Percentiles rank a stretch among this genome's conserved stretches.
phyloP scores from a whole-genome alignment of 2,113 vertebrate genomes.

The Cinclus cinclus region DNA sequence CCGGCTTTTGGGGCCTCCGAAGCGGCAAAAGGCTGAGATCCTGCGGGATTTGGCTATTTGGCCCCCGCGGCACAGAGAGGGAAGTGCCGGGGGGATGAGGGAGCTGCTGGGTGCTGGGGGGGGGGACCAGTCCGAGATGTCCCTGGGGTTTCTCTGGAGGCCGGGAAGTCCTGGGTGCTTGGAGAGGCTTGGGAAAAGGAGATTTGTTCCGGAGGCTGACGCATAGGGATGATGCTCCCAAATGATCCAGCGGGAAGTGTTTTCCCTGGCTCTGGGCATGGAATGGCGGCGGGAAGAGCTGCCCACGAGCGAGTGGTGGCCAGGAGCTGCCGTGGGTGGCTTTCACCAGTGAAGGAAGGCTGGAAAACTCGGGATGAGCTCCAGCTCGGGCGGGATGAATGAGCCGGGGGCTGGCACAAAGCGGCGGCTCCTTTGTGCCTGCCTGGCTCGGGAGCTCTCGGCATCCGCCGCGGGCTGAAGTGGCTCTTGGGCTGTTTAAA shows the following conservation, averaged over 20 bases:
- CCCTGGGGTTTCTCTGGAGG: background rate
- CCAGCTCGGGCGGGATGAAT: background rate
- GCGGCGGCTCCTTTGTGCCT: constrained; percentile 39
- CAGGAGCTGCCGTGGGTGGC: no score
- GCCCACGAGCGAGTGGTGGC: background rate
- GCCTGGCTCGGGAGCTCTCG: constrained; percentile 43
- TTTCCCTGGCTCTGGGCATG: no score
- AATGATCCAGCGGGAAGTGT: fast-evolving
- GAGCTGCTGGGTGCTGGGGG: background rate
- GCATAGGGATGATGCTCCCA: fast-evolving
- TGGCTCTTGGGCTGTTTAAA: constrained; percentile 68
- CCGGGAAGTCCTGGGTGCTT: background rate
- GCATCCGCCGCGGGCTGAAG: constrained; percentile 62
- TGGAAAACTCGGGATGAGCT: background rate
- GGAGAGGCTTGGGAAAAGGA: background rate
- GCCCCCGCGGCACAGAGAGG: fast-evolving
- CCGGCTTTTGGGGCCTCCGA: background rate
- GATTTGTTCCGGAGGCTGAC: fast-evolving
- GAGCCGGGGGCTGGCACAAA: background rate
- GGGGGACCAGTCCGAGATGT: no score
- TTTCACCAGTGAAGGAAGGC: fast-evolving
- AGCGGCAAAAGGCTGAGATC: fast-evolving
- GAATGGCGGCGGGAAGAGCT: fast-evolving
- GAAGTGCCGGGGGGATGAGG: fast-evolving
- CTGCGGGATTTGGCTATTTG: background rate